Evolutionary conservation across 1,140 invertebrate species (phyloP), one percentile per base, ranked within the genome.

Genomic region (Ericerus pela): DNA sequence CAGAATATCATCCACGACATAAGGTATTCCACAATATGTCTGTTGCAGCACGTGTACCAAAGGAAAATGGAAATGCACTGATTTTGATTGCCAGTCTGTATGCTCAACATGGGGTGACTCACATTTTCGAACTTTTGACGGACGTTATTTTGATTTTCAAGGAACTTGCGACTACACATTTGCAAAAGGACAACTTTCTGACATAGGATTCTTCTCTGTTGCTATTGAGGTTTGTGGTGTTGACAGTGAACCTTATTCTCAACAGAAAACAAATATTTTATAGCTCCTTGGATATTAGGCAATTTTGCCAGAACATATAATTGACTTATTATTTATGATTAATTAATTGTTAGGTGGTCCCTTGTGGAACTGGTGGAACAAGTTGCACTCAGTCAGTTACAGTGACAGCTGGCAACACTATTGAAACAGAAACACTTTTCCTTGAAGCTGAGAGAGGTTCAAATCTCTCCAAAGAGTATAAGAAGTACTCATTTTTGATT

Each of bases 41-140:
- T 55, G 59, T 61, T 68, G 8, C 63, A 83, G 85, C 61, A 71
- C 71, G 16, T 85, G 83, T 61, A 72, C 73, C 47, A 68, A 69
- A 26, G 81, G 81, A 4, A 79, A 77, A 58, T 85, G 82, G 84
- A 66, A 74, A 18, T 85, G 83, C 63, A 80, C 76, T 0, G 67
- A 75, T 3, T 70, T 75, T 37, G 68, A 70, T 16, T 86, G 84
- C 60, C 62, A 67, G 10, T 82, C 79, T 10, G 72, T 82, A 16
- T 92, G 88, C 67, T 76, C 76, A 16, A 78, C 82, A 3, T 90
- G 85, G 85, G 87, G 88, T 3, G 85, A 88, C 63, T 88, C 85
- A 1, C 89, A 94, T 67, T 86, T 87, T 64, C 80, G 79, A 60
- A 89, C 85, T 0, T 94, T 88, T 64, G 90, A 93, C 69, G 83